Evolutionary conservation across 2,888 invertebrate genomes (phyloP).

Genomic region (Eurois occulta): DNA sequence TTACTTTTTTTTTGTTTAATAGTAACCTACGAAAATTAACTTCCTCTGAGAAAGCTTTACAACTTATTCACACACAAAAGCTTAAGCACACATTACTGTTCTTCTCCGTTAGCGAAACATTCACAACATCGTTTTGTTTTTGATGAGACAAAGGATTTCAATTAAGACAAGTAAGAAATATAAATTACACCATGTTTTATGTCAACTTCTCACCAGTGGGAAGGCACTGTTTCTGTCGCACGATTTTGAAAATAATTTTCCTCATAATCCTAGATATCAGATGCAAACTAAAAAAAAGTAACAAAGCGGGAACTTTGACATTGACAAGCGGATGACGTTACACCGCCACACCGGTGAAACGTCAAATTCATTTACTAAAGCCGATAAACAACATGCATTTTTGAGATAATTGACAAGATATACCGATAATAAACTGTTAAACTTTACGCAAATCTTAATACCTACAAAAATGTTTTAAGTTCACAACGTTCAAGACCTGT

Average conservation of each 20-base stretch:
- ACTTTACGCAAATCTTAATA: neutral
- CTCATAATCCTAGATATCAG: slow-evolving; percentile 4
- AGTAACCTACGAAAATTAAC: too few relatives aligned
- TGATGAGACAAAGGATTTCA: neutral
- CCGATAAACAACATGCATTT: neutral
- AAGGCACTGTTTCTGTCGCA: neutral
- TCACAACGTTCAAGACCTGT: neutral
- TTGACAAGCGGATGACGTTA: neutral
- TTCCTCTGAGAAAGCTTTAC: neutral
- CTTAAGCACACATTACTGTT: neutral
- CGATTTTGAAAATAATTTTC: neutral
- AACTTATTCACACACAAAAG: neutral
- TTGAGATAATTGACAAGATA: neutral
- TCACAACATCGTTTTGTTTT: neutral
- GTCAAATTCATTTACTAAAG: neutral
- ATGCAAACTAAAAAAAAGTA: neutral
- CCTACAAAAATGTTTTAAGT: neutral
- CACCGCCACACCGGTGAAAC: neutral
- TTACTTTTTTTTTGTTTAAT: too few relatives aligned
- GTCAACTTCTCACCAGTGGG: neutral
- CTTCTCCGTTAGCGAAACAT: neutral
- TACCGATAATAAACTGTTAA: neutral
- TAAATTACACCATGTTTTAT: neutral
- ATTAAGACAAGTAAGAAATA: neutral
- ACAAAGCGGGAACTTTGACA: slow-evolving; percentile 1